phyloP scores from a whole-genome alignment of 1,140 invertebrate genomes.

The Philaenus spumarius region DNA sequence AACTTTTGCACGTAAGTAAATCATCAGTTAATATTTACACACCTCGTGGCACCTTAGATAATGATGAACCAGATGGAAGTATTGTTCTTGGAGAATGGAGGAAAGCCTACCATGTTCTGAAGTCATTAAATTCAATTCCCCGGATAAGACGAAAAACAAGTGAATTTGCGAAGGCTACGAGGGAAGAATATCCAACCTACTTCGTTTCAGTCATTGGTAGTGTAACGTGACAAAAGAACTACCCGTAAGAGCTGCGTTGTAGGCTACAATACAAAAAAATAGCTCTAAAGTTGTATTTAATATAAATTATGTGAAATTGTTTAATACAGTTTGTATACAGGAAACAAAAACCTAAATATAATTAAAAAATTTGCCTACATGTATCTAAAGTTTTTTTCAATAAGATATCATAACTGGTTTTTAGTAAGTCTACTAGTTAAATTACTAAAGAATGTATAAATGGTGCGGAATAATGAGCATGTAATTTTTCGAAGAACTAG shows the following conservation, averaged over 20 bases:
- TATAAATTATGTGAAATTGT: background rate
- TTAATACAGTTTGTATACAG: background rate
- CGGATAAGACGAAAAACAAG: background rate
- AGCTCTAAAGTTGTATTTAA: background rate
- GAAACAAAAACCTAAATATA: background rate
- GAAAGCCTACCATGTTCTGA: background rate
- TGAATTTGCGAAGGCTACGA: background rate
- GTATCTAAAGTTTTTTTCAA: no score
- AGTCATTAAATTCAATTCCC: background rate
- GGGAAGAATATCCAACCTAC: constrained; percentile 1
- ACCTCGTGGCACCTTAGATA: no score
- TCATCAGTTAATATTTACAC: no score
- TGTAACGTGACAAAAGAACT: background rate
- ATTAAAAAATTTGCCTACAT: no score
- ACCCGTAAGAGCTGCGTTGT: background rate
- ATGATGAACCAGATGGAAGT: no score
- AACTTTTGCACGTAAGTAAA: no score
- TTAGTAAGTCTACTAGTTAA: no score
- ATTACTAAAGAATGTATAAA: no score
- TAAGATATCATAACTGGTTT: no score
- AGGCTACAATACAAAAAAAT: background rate
- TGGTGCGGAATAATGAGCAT: no score
- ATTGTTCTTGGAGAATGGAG: no score
- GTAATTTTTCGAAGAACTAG: no score
- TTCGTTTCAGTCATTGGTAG: background rate